Conservation (phyloP, 2,888 invertebrate species). For the Hydriomena furcata region DNA sequence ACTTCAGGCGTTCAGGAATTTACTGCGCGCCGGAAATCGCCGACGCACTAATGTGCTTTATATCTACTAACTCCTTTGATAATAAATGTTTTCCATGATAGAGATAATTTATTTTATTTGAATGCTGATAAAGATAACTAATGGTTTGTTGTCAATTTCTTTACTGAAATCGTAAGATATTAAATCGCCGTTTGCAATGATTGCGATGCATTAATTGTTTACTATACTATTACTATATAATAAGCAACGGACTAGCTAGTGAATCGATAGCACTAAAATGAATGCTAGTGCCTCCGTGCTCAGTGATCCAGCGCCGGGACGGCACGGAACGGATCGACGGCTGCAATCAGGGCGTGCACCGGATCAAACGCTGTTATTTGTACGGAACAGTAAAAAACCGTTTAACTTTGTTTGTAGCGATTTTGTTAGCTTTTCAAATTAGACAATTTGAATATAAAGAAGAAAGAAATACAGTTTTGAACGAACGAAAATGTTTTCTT, state of each 20-base stretch:
- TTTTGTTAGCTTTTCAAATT: neutral
- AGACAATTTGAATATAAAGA: no score
- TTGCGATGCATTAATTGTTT: no score
- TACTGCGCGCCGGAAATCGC: slow-evolving; percentile 11
- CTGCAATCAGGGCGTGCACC: neutral
- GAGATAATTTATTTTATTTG: neutral
- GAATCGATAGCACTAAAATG: neutral
- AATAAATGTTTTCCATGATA: neutral
- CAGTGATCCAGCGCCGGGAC: neutral
- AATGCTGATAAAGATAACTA: neutral
- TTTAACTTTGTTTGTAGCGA: neutral
- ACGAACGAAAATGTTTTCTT: no score
- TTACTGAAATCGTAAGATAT: no score
- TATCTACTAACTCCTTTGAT: slow-evolving; percentile 15
- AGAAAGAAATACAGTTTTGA: no score
- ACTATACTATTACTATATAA: no score
- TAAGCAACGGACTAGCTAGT: no score
- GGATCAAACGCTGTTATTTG: neutral
- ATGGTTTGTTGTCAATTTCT: neutral
- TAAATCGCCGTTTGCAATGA: no score
- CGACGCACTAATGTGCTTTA: slow-evolving; percentile 19
- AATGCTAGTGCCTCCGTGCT: neutral
- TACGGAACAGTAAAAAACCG: neutral
- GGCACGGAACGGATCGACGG: neutral
- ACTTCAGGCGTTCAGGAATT: slow-evolving; percentile 9